Conservation (phyloP, 1,140 invertebrate species). For the Pseudomyrmex concolor region DNA sequence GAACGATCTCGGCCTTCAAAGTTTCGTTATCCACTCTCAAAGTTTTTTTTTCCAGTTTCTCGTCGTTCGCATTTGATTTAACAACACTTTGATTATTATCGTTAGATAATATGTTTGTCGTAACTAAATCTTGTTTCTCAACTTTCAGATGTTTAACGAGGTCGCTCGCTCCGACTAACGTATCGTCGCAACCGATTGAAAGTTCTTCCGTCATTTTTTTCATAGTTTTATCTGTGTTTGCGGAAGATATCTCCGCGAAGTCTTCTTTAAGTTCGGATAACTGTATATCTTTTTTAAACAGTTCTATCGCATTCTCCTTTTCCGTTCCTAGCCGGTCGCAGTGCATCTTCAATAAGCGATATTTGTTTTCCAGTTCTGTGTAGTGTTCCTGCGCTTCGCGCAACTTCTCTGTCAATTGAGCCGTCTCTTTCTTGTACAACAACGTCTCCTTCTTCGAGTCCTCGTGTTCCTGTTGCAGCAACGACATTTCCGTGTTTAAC, state of each 20-base stretch:
- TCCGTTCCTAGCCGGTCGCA: constrained; percentile 78
- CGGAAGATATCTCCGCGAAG: background rate
- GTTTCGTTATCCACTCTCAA: constrained; percentile 63
- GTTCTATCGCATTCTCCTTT: constrained; percentile 56
- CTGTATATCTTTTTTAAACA: constrained; percentile 42
- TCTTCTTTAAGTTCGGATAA: constrained; percentile 25
- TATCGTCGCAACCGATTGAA: background rate
- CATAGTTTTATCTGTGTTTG: constrained; percentile 13
- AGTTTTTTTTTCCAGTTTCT: constrained; percentile 40
- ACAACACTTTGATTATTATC: constrained; percentile 28
- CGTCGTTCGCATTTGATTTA: constrained; percentile 3
- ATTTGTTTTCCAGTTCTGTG: constrained; percentile 80
- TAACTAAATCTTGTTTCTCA: constrained; percentile 30
- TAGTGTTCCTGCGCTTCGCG: constrained; percentile 83
- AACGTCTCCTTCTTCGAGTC: constrained; percentile 78
- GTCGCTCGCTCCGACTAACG: background rate
- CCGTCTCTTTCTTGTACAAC: constrained; percentile 50
- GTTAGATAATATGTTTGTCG: background rate
- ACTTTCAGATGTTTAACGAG: background rate
- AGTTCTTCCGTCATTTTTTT: background rate
- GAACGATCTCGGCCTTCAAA: constrained; percentile 63
- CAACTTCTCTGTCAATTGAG: constrained; percentile 81
- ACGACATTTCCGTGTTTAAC: constrained; percentile 82
- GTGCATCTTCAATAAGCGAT: constrained; percentile 80
- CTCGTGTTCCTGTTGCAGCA: constrained; percentile 83